Base-by-base conservation (phyloP, 1,140 invertebrate species). In the Euura lappo region DNA sequence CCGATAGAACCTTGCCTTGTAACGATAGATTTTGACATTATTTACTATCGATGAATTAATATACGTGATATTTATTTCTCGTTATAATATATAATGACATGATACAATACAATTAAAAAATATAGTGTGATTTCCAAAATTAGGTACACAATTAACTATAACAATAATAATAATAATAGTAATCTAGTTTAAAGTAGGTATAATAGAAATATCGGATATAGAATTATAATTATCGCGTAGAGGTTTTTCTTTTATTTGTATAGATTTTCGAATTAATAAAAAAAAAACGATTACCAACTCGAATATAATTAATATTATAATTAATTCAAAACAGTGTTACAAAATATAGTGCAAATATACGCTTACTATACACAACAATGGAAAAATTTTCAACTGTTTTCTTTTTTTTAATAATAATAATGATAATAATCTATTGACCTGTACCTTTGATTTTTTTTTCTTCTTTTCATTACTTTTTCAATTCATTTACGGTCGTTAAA, bases 61-160 rank as follows among this genome's bases (percentile, higher is more conserved):
- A 74, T 74, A 75, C 44, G 69, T 77, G 71, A 79, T 73, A 78
- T 79, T 78, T 79, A 79, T 79, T 79, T 79, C 71, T 78, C 72
- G 72, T 76, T 79, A 78, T 78, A 71, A 74, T 81, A 76, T 79
- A 78, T 78, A 71, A 74, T 81, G 79, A 84, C 80, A 84, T 80
- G 79, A 83, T 85, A 86, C 80, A 86, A 80, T 86, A 28, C 28
- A 81, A 85, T 86, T 86, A 86, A 86, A 87, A 87, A 86, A 87
- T 86, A 87, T 81, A 84, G 80, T 82, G 78, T 83, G 69, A 77
- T 85, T 82, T 85, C 79, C 83, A 84, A 84, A 84, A 83, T 79
- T 85, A 85, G 79, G 0, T 28, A 28, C 28, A 28, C 28, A 28
- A 28, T 28, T 28, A 28, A 28, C 28, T 28, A 28, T 28, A 28